phyloP scores from a whole-genome alignment of 1,140 invertebrate genomes.

The Drosophila equinoxialis region DNA sequence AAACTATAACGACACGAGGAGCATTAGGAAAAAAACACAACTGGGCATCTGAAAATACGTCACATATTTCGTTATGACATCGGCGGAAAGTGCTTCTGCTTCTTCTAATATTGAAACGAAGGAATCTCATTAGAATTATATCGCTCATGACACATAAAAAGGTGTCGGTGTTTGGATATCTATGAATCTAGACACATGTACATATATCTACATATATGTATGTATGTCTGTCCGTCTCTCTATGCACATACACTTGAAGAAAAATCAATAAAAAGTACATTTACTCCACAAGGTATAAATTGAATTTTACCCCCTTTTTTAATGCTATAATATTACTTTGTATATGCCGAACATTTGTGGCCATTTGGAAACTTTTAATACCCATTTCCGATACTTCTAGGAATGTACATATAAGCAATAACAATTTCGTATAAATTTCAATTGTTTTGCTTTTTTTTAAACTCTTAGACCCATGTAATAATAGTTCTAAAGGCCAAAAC shows the following conservation, averaged over 20 bases:
- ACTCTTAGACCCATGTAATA: no score
- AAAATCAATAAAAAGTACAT: constrained; percentile 4
- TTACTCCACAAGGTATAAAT: neutral
- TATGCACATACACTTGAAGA: constrained; percentile 1
- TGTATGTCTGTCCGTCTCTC: neutral
- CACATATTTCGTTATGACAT: constrained; percentile 27
- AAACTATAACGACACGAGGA: neutral
- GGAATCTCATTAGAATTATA: constrained; percentile 47
- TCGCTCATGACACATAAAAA: constrained; percentile 53
- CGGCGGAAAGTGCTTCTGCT: constrained; percentile 12
- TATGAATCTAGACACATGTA: constrained; percentile 26
- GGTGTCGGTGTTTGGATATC: constrained; percentile 32
- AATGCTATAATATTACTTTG: neutral
- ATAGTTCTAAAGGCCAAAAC: no score
- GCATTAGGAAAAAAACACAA: constrained; percentile 30
- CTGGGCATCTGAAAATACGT: constrained; percentile 27
- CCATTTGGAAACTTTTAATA: neutral
- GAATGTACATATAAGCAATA: no score
- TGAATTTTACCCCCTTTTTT: neutral
- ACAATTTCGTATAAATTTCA: no score
- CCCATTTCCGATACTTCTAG: neutral
- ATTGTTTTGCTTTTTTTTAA: no score
- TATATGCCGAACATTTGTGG: neutral
- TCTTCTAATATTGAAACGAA: constrained; percentile 13
- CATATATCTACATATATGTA: neutral